Evolutionary conservation across 1,140 invertebrate species (phyloP), one percentile per base, ranked within the genome.

Genomic region (Eriosoma lanigerum): DNA sequence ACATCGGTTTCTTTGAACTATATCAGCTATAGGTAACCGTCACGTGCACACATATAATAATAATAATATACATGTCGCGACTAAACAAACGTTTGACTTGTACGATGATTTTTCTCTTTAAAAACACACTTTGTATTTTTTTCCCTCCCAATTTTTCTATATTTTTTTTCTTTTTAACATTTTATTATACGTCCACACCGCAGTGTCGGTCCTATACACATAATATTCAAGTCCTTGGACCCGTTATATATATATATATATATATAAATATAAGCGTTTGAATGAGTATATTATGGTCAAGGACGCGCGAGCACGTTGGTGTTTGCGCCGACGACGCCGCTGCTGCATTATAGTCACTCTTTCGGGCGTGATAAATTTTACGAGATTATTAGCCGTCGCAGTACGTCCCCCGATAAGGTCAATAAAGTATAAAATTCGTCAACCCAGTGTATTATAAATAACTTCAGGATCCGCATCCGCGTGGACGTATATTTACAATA

Each of bases 1-100:
- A n/a, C n/a, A 26, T 56, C 75, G 75, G 75, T 58, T 62, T 29
- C 75, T 78, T 78, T 78, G 75, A 78, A 58, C 72, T n/a, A 52
- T n/a, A 52, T 9, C 48, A 52, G 68, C 19, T 26, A 66, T n/a
- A 15, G 24, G 21, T 66, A 68, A n/a, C 19, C 38, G 19, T 46
- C 46, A 21, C 21, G 15, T 15, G 13, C 12, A 24, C 24, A 66
- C 13, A 44, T 13, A 13, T 21, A 62, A 21, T 62, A 12, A 48
- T 38, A 12, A 21, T 66, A 38, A 66, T n/a, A 68, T 68, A 68
- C 66, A 21, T 68, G 24, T 15, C 26, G 21, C 17, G 24, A 72
- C 46, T 52, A 72, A 72, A 72, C 68, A 72, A 72, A 72, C 46
- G 26, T 50, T 50, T 52, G 68, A 68, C 52, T 72, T 72, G 68